These are phyloP conservation scores for Hippoglossus stenolepis DNA, from an alignment of 2,113 vertebrate genomes.

Conservation along the genomic window DNA sequence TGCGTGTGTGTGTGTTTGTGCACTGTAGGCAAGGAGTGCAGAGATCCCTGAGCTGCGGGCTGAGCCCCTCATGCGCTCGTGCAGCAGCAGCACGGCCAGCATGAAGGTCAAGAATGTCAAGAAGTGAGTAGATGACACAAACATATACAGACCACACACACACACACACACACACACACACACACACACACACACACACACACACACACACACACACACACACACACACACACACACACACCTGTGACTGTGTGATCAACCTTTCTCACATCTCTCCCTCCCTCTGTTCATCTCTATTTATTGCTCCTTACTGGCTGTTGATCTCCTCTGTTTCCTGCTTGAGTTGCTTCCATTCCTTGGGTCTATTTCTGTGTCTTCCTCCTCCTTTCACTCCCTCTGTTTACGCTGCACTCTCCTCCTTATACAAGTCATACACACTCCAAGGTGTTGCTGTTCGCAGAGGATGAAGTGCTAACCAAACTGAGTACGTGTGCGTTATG, in stretches of 20 bases:
- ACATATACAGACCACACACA: background rate
- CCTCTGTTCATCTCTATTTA: conserved; percentile 29
- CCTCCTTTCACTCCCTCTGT: conserved; percentile 35
- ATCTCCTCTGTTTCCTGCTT: conserved; percentile 18
- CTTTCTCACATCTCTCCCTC: conserved; percentile 12
- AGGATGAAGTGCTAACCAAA: conserved; percentile 42
- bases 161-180: conserved; percentile 15
- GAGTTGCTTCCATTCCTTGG: conserved; percentile 17
- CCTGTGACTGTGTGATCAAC: conserved; percentile 19
- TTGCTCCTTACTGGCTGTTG: conserved; percentile 29
- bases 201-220: conserved; percentile 13
- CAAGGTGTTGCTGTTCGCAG: conserved; percentile 24
- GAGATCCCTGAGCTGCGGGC: conserved; percentile 92
- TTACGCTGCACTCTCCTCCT: conserved; percentile 23
- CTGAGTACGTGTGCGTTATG: conserved; percentile 31
- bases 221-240: conserved; percentile 28
- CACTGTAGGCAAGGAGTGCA: conserved; percentile 92
- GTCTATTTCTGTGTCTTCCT: conserved; percentile 57
- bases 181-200: conserved; percentile 16
- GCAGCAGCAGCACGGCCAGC: conserved; percentile 93
- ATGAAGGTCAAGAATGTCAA: conserved; percentile 99
- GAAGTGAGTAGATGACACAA: conserved; percentile 86
- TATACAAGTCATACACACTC: conserved; percentile 22
- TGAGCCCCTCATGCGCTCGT: conserved; percentile 89
- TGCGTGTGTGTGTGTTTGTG: conserved; percentile 16